Percentiles rank a stretch among this genome's conserved stretches.
Conservation (phyloP, 2,797 vertebrate species). For the Semotilus atromaculatus region DNA sequence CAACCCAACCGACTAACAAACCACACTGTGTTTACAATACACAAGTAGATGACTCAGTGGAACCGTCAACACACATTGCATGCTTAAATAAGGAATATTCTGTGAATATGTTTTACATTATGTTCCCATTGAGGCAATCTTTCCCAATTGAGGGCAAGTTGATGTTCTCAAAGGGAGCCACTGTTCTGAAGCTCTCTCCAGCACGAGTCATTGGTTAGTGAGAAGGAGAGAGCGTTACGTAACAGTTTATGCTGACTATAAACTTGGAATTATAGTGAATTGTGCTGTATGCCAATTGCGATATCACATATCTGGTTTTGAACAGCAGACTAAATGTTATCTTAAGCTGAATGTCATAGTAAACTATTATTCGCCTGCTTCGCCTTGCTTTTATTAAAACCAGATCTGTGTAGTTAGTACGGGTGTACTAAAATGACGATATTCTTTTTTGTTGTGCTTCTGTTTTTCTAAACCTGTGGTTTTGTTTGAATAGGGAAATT, state of each 20-base stretch:
- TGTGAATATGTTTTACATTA: not conserved
- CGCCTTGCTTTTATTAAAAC: slow-evolving; percentile 17
- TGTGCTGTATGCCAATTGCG: not conserved
- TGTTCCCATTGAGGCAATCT: slow-evolving; percentile 38
- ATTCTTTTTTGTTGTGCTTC: not conserved
- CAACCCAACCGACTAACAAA: slow-evolving; percentile 22
- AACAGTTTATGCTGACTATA: not conserved
- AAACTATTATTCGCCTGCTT: not conserved
- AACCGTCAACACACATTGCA: slow-evolving; percentile 50
- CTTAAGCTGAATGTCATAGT: slow-evolving; percentile 5
- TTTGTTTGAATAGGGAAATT: slow-evolving; percentile 20
- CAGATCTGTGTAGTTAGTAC: not conserved
- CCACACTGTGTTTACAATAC: slow-evolving; percentile 39
- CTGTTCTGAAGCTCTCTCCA: slow-evolving; percentile 33
- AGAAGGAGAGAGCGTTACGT: not conserved
- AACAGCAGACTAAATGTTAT: slow-evolving; percentile 27
- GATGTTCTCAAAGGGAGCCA: slow-evolving; percentile 35
- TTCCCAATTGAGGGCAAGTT: slow-evolving; percentile 32
- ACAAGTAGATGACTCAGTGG: slow-evolving; percentile 51
- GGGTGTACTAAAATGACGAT: not conserved
- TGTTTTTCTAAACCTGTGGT: slow-evolving; percentile 22
- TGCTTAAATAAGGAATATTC: slow-evolving; percentile 6
- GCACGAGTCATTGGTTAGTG: slow-evolving; percentile 12
- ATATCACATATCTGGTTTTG: not conserved
- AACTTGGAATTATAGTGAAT: not conserved